Percentiles rank a stretch among this genome's conserved stretches.
These are phyloP conservation scores for Aleadryas rufinucha DNA, from an alignment of 2,113 vertebrate genomes.

Conservation along the genomic window DNA sequence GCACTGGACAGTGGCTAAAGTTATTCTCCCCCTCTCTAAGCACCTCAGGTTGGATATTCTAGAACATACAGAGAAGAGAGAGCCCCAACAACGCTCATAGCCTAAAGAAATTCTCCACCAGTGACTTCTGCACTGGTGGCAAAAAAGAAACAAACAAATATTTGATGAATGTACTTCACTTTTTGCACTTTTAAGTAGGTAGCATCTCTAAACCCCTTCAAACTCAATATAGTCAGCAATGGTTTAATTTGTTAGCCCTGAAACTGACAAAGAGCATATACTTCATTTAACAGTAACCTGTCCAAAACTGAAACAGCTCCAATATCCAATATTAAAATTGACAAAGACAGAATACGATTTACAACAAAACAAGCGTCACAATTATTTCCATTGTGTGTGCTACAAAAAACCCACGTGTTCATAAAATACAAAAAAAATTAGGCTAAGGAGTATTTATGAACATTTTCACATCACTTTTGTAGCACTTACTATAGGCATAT, in stretches of 20 bases:
- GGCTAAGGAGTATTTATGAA: neutral
- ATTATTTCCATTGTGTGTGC: neutral
- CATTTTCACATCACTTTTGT: neutral
- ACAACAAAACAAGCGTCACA: neutral
- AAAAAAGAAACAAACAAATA: neutral
- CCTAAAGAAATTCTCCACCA: neutral
- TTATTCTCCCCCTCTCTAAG: neutral
- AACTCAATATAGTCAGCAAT: neutral
- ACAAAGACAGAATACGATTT: neutral
- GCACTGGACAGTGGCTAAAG: neutral
- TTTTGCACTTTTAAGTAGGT: neutral
- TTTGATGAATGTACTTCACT: neutral
- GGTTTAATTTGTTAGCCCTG: neutral
- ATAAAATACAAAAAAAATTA: neutral
- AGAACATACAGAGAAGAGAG: neutral
- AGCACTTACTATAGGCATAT: neutral
- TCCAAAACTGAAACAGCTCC: neutral
- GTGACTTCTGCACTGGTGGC: neutral
- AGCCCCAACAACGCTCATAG: neutral
- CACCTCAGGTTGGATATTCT: neutral
- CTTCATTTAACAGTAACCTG: neutral
- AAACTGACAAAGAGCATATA: neutral
- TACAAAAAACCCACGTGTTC: neutral
- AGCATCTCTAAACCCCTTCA: neutral
- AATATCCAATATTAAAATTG: neutral